Base-by-base conservation (phyloP, 2,888 invertebrate genomes). In the Limnephilus lunatus region DNA sequence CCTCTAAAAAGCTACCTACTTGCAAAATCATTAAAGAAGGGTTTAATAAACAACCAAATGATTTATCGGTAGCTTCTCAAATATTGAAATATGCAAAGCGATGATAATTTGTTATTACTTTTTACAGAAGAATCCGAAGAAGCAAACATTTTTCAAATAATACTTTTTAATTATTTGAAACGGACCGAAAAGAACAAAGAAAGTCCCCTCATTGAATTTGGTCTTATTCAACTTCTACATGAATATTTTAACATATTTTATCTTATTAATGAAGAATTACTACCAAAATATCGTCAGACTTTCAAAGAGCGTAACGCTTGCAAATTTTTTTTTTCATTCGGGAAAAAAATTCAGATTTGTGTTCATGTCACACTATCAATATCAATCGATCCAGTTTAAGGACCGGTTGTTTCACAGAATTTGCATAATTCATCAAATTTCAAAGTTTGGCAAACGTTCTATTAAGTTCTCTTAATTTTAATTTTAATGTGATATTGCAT, bases 171-270 rank as follows among this genome's bases (percentile, higher is more conserved):
- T 83, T 83, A 19, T 83, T 32, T 15, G 82, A 35, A 68, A 68
- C 68, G 19, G 32, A 83, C 32, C 19, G 82, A 83, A 32, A 19
- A 19, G 82, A 32, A 82, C 82, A 82, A 31, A 82, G 32, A 82
- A 32, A 31, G 3, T 32, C 15, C 82, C 19, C 9, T 14, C 44
- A 19, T 85, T 32, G 44, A 39, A 32, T 39, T 86, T 44, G n/a
- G 48, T 30, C 48, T 86, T 86, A n/a, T 86, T 86, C 12, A 86
- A 39, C 39, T 86, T 9, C 30, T 48, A 86, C 44, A 39, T 35
- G 85, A 86, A 86, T 86, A 39, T 39, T n/a, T 86, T 86, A 3
- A 86, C 85, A 39, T 86, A 48, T 86, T 86, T 86, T 86, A 86
- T 86, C 85, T 14, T 39, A 44, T 44, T 12, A 86, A 86, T 86